Evolutionary conservation across 2,797 vertebrate species (phyloP), one percentile per base, ranked within the genome.

Genomic region (Characodon lateralis): DNA sequence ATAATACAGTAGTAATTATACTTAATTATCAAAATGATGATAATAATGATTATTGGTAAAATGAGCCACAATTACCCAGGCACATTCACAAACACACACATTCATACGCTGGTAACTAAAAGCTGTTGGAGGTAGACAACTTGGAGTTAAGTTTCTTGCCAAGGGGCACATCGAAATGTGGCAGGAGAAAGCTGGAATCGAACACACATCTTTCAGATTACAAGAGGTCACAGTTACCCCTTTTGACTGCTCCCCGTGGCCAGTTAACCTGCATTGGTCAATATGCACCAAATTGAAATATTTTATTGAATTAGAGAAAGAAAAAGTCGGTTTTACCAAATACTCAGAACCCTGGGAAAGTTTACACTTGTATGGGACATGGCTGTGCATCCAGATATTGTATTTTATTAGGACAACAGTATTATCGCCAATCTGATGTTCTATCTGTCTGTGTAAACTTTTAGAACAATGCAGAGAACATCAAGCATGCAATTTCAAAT

Each of bases 381-480:
- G 39, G 26, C 5, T 51, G 65, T 61, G 43, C 53, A 76, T 63
- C 48, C 55, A 71, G 71, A 39, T 41, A 35, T 76, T 78, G 82
- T 87, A 85, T 59, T 85, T 76, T 82, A 71, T 71, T 74, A 78
- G 66, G 41, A 80, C 65, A 81, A 84, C 74, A 83, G 26, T 71
- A 86, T 83, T 83, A 80, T 91, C 73, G 63, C 6, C 24, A 61
- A 22, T 2, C 70, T 74, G 35, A 51, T 74, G 61, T 68, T 65
- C 51, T 69, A 22, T 63, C 70, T 74, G 77, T 86, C 76, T 46
- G 70, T 83, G 65, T 85, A 87, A 91, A 89, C 76, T 31, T 68
- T 18, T 2, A 43, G 75, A 86, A 93, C 91, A 93, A 93, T 92
- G 65, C 80, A 77, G 78, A 85, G 74, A 81, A 87, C 84, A 86